These are phyloP conservation scores for Cherax destructor DNA, from an alignment of 1,140 invertebrate genomes.

Conservation along the genomic window DNA sequence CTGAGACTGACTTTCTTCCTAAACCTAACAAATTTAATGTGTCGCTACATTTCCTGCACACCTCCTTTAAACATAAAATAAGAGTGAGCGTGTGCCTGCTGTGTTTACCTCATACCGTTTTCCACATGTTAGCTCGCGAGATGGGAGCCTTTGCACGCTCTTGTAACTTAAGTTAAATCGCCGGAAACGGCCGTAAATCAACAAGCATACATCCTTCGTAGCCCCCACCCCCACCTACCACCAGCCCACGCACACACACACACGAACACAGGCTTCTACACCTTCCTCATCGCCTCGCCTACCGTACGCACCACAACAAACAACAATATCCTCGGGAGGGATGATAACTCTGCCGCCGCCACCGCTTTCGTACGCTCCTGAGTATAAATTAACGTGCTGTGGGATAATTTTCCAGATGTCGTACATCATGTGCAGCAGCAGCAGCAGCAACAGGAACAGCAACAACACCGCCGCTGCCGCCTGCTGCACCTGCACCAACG, in stretches of 20 bases:
- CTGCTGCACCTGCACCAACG: neutral
- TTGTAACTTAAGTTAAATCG: neutral
- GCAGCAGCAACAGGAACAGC: too few species aligned
- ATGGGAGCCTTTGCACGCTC: neutral
- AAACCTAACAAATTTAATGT: neutral
- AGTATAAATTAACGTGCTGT: neutral
- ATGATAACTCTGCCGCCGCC: too few species aligned
- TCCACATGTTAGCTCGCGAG: neutral
- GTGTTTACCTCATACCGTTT: neutral
- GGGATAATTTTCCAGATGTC: neutral
- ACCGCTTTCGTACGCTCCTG: neutral
- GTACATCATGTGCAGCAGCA: neutral
- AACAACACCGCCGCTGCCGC: too few species aligned
- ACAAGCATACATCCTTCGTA: too few species aligned
- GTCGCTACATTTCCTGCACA: neutral
- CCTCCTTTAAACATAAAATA: neutral
- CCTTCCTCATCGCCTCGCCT: neutral
- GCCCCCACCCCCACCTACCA: too few species aligned
- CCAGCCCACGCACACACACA: too few species aligned
- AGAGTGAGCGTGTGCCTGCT: neutral
- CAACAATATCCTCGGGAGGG: neutral
- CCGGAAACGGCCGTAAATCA: neutral
- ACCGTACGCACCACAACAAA: neutral
- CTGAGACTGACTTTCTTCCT: neutral
- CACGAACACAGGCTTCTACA: neutral